These are phyloP conservation scores for Chiroxiphia lanceolata DNA, from an alignment of 2,797 vertebrate species.

Conservation along the genomic window DNA sequence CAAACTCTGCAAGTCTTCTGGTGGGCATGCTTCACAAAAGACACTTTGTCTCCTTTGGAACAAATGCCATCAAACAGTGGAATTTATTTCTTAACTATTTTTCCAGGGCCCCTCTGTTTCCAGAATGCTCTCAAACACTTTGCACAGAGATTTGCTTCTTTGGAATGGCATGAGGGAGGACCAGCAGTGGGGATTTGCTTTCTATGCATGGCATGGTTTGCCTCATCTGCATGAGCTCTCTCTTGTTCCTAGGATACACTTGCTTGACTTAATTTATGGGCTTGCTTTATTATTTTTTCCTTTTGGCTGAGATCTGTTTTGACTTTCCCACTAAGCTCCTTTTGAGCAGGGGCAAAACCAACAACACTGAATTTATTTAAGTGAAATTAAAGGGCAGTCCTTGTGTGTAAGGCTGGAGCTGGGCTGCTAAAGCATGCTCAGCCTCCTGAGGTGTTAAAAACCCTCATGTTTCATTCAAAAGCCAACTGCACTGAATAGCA, in stretches of 20 bases:
- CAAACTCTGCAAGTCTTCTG: constrained; percentile 51
- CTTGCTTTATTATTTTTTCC: constrained; percentile 52
- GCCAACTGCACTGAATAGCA: neutral
- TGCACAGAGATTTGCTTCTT: constrained; percentile 31
- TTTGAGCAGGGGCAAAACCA: constrained; percentile 58
- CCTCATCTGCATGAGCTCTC: constrained; percentile 19
- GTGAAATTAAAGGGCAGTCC: constrained; percentile 41
- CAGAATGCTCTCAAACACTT: constrained; percentile 35
- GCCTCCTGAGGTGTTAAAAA: constrained; percentile 42
- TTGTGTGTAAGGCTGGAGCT: constrained; percentile 28
- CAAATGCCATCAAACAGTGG: constrained; percentile 54
- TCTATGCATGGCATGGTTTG: constrained; percentile 52
- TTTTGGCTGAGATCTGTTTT: constrained; percentile 48
- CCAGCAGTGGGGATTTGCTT: constrained; percentile 19
- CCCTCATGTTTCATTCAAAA: constrained; percentile 65
- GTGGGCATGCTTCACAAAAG: constrained; percentile 63
- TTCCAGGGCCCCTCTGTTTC: constrained; percentile 27
- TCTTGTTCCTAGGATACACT: constrained; percentile 51
- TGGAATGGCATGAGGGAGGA: constrained; percentile 43
- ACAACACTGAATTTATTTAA: constrained; percentile 51
- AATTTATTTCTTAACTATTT: constrained; percentile 64
- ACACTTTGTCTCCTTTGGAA: constrained; percentile 69
- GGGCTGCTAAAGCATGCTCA: constrained; percentile 11
- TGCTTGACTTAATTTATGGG: constrained; percentile 58
- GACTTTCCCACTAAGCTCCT: constrained; percentile 57